phyloP scores from a whole-genome alignment of 2,888 invertebrate genomes.

The Andrena marginata region DNA sequence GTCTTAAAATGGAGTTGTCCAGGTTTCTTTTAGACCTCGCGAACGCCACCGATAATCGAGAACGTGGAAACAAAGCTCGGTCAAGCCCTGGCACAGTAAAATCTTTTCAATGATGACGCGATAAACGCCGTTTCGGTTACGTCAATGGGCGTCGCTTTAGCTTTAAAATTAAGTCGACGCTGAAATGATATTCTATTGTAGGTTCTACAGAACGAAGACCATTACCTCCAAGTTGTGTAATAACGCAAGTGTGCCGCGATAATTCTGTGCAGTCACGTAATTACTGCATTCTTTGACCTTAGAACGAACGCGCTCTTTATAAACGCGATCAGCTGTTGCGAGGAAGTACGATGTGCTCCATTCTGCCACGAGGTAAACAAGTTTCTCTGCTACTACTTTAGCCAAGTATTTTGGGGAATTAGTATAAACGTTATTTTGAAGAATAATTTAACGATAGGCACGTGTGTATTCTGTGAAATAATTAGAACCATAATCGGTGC shows the following conservation, averaged over 20 bases:
- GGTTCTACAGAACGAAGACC: neutral
- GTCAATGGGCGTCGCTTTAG: neutral
- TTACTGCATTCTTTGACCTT: slow-evolving; percentile 10
- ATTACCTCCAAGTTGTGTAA: slow-evolving; percentile 16
- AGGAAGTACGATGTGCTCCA: neutral
- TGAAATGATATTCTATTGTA: neutral
- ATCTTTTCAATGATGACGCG: neutral
- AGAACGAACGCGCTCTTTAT: neutral
- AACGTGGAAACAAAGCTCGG: neutral
- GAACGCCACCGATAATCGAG: neutral
- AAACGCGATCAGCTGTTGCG: neutral
- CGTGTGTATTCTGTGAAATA: too few species aligned
- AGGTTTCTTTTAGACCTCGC: neutral
- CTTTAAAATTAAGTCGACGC: slow-evolving; percentile 18
- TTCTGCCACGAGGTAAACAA: too few species aligned
- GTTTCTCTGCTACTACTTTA: too few species aligned
- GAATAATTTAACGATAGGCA: too few species aligned
- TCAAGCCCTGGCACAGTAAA: neutral
- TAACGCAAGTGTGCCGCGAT: neutral
- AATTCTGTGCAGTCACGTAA: slow-evolving; percentile 14
- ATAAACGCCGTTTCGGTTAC: neutral
- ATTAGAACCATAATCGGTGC: too few species aligned
- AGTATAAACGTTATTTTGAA: too few species aligned
- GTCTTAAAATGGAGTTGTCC: neutral
- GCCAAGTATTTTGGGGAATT: too few species aligned